phyloP scores from a whole-genome alignment of 2,888 invertebrate species.

The Melikaiella ostensackeni region DNA sequence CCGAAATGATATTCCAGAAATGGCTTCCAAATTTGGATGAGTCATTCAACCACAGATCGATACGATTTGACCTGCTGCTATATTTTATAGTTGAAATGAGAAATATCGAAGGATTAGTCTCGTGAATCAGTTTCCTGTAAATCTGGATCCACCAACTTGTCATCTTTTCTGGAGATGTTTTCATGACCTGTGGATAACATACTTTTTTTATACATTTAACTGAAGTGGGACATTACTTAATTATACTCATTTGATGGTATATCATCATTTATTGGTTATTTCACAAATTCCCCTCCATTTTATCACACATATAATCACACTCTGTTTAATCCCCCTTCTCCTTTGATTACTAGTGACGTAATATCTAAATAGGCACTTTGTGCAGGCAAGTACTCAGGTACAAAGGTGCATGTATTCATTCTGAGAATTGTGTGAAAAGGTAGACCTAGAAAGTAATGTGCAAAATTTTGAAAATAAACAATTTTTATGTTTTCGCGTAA shows the following conservation, averaged over 20 bases:
- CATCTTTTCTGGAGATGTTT: not conserved
- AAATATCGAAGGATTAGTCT: not conserved
- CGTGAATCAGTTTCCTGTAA: not conserved
- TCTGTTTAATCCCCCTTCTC: conserved; percentile 25
- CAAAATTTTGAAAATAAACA: no score
- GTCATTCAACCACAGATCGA: conserved; percentile 2
- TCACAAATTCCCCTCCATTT: conserved; percentile 21
- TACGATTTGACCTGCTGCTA: not conserved
- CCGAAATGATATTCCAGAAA: not conserved
- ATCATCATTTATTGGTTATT: not conserved
- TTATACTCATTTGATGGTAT: not conserved
- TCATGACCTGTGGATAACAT: not conserved
- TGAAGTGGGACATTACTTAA: conserved; percentile 15
- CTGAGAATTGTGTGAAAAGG: not conserved
- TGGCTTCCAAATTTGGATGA: not conserved
- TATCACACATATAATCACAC: not conserved
- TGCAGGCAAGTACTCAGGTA: not conserved
- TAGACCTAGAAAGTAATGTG: no score
- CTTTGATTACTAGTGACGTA: conserved; percentile 21
- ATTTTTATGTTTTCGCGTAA: no score
- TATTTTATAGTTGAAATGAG: not conserved
- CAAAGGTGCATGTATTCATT: not conserved
- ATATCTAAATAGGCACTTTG: not conserved
- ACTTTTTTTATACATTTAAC: not conserved
- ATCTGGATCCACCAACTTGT: not conserved